A percentile compares a stretch with the other conserved stretches of the same genome.
Conservation (phyloP, 2,888 invertebrate genomes). For the Troides oblongomaculatus region DNA sequence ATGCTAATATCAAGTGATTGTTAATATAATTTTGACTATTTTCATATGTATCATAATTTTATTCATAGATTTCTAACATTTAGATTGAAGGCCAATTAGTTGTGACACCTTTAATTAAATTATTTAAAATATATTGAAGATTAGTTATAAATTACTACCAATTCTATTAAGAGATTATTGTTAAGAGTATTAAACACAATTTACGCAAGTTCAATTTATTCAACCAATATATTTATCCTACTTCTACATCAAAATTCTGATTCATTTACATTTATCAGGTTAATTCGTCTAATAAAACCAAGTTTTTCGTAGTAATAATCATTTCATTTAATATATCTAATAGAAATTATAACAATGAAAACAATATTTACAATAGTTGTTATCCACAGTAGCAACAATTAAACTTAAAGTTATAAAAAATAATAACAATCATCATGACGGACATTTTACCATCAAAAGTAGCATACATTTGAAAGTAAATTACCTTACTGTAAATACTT, state of each 20-base stretch:
- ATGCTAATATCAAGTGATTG: not conserved
- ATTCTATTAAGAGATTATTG: not conserved
- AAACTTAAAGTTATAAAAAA: conserved; percentile 57
- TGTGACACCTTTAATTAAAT: not conserved
- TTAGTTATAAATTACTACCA: not conserved
- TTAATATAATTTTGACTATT: not conserved
- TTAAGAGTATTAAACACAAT: not conserved
- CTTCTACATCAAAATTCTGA: not conserved
- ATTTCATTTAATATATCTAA: conserved; percentile 62
- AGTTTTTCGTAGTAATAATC: conserved; percentile 38
- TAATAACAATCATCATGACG: conserved; percentile 65
- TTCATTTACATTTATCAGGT: conserved; percentile 8
- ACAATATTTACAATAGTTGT: conserved; percentile 68
- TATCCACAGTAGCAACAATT: conserved; percentile 56
- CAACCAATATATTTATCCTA: not conserved
- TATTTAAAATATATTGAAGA: not conserved
- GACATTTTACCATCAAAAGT: conserved; percentile 37
- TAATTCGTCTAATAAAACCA: conserved; percentile 29
- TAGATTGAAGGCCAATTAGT: conserved; percentile 3
- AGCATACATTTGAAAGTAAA: conserved; percentile 14
- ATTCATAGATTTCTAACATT: conserved; percentile 8
- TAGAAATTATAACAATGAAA: conserved; percentile 60
- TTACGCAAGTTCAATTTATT: not conserved
- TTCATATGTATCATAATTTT: conserved; percentile 10
- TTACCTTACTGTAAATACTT: conserved; percentile 7